Conservation (phyloP, 2,113 vertebrate species). For the Proteles cristata region DNA sequence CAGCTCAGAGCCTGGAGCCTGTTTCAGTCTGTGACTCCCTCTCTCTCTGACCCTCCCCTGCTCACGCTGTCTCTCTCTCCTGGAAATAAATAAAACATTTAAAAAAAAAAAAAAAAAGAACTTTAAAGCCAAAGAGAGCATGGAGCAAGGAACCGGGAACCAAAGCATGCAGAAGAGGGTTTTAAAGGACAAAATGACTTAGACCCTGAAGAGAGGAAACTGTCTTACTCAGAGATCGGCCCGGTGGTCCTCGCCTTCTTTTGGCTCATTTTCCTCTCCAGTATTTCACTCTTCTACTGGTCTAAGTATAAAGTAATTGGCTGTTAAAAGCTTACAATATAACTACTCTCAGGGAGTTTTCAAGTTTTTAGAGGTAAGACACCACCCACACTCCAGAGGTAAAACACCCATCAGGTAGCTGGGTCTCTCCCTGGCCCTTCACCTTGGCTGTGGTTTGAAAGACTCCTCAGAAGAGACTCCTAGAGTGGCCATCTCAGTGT, state of each 20-base stretch:
- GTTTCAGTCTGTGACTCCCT: too few species aligned
- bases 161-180: neutral
- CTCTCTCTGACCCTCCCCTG: too few species aligned
- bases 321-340: neutral
- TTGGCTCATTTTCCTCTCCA: neutral
- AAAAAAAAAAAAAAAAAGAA: too few species aligned
- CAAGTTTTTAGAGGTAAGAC: neutral
- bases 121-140: neutral
- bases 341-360: neutral
- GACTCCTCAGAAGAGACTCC: neutral
- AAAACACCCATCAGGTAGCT: neutral
- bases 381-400: neutral
- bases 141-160: neutral
- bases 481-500: neutral
- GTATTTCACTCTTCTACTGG: neutral
- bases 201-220: neutral
- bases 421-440: fast-evolving
- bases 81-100: too few species aligned
- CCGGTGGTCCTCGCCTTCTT: neutral
- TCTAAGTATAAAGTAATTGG: neutral
- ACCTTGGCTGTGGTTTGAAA: neutral
- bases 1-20: too few species aligned
- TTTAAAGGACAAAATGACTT: neutral
- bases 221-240: neutral
- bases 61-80: too few species aligned